Base-by-base conservation (phyloP, 2,888 invertebrate genomes). In the Timema podura region DNA sequence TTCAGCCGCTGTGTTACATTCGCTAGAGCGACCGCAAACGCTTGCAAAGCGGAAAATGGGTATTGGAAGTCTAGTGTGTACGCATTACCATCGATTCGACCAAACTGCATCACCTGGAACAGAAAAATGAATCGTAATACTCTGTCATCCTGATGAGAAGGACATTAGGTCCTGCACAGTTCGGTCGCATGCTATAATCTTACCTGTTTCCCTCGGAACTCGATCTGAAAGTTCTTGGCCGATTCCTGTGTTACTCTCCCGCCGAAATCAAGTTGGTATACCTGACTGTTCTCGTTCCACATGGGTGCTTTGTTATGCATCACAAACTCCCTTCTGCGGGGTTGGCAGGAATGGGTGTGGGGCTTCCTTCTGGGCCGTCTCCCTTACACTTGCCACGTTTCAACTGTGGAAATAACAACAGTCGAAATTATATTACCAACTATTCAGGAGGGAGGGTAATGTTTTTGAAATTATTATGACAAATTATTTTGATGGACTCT, bases 271-370 rank as follows among this genome's bases (percentile, higher is more conserved):
- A 99, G 85, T 80, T 98, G 98, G 83, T 98, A 99, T 13, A 99
- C 98, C 82, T 99, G 98, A 80, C 95, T 96, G 82, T 93, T 94
- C 83, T 99, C 98, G 82, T 99, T 99, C 99, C 99, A 99, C 88
- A 96, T 91, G 13, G 96, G 96, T 9, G 91, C 90, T 82, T 99
- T 98, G 83, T 99, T 99, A 83, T 97, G 96, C 93, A 98, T 95
- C 65, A 95, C 89, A 77, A 96, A 92, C 82, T 96, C 94, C 7
- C 91, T 84, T 59, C 90, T 84, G 74, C 87, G 84, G 75, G 74
- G 10, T 49, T 68, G 15, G 61, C 68, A 9, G 64, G 70, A 45
- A 61, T 59, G 5, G 66, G 67, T n/a, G 57, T 61, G 3, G 69
- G 67, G 46, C 66, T 69, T 6, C 70, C 65, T 47, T 70, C 70